These are phyloP conservation scores for Phytoseiulus persimilis DNA, from an alignment of 2,888 invertebrate species.

Conservation along the genomic window DNA sequence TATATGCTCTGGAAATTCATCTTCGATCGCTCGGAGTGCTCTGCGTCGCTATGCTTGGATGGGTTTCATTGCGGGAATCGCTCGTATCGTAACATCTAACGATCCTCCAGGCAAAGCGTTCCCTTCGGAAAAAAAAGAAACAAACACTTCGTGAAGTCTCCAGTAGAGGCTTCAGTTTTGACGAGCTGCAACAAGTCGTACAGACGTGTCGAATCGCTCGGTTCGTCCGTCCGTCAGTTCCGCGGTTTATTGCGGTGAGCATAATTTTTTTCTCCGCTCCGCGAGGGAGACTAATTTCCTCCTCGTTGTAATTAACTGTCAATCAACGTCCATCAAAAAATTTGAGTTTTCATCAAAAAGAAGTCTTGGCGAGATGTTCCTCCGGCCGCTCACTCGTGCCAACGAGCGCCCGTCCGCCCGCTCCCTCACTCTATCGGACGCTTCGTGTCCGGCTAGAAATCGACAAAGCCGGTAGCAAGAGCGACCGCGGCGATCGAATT, in stretches of 20 bases:
- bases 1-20: too few relatives aligned
- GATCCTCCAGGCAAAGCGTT: not conserved
- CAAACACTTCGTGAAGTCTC: not conserved
- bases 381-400: not conserved
- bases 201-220: not conserved
- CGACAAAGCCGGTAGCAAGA: not conserved
- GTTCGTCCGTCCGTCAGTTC: not conserved
- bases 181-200: not conserved
- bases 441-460: not conserved
- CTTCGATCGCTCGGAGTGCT: too few relatives aligned
- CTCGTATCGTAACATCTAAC: too few relatives aligned
- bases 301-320: slow-evolving; percentile 23
- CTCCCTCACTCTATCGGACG: not conserved
- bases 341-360: slow-evolving; percentile 16
- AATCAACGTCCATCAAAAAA: slow-evolving; percentile 33
- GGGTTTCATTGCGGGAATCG: too few relatives aligned
- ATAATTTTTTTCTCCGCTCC: not conserved
- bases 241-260: not conserved
- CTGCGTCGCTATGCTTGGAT: too few relatives aligned
- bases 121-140: not conserved
- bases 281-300: slow-evolving; percentile 8
- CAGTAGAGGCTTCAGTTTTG: not conserved
- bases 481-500: not conserved
- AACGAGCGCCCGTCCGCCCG: not conserved
- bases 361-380: not conserved